Base-by-base conservation (phyloP, 2,797 vertebrate species). In the Peromyscus eremicus region DNA sequence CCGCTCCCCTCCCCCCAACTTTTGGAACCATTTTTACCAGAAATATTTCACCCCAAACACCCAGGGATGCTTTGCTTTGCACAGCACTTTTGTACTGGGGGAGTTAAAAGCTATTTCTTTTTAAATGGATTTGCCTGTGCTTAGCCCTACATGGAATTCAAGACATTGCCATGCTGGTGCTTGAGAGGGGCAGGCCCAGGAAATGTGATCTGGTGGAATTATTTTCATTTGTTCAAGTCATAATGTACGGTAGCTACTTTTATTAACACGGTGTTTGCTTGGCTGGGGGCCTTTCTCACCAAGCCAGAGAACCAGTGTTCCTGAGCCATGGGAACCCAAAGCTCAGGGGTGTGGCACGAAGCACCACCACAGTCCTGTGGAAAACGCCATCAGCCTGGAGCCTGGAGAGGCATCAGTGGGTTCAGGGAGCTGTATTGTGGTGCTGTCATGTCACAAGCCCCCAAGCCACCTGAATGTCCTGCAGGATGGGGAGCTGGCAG, bases 181-280 rank as follows among this genome's bases (percentile, higher is more conserved):
- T 89, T 66, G 7, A 95, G 4, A 40, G 23, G 13, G 4, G 94
- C 32, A 60, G 19, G 27, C 84, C 76, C 71, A 49, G 92, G 96
- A 94, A 14, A 73, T 93, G 70, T 94, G 64, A 98, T 89, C 89
- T 21, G 1, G 93, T 25, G 32, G 40, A 94, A 97, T 98, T 93
- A 95, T 80, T 97, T 96, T 97, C 66, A 75, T 97, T 97, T 97
- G 94, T 97, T 97, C 88, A 92, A 93, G 95, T 94, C 94, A 97
- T 95, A 86, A 98, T 97, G 94, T 79, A 91, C 3, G 49, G 96
- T 94, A 88, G 95, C 94, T 91, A 75, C 90, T 98, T 98, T 97
- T 75, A 49, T 94, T 43, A 96, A 96, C 90, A 77, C 1, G 0
- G 66, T 4, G 0, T 88, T 94, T 73, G 32, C 73, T 91, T 95